These are phyloP conservation scores for Imbricaverruca yamaguchii DNA, from an alignment of 2,888 invertebrate species.

Conservation along the genomic window DNA sequence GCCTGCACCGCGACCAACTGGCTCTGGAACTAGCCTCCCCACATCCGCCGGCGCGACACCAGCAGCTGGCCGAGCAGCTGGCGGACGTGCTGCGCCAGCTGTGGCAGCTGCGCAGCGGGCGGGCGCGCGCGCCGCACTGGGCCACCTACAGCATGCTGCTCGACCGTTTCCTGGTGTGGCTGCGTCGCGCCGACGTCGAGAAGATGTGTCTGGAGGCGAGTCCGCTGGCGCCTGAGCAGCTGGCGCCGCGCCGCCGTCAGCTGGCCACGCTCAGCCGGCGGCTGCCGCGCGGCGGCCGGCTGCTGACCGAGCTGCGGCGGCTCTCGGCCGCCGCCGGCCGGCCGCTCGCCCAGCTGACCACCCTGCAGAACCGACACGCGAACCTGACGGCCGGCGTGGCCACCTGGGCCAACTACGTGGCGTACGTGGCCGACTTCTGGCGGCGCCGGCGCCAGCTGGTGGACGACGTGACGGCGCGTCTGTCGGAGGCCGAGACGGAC, in stretches of 20 bases:
- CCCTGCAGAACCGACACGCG: conserved; percentile 29
- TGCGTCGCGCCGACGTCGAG: not conserved
- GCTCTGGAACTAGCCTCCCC: conserved; percentile 97
- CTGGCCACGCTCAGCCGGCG: conserved; percentile 82
- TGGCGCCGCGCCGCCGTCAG: conserved; percentile 93
- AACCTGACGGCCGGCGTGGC: conserved; percentile 32
- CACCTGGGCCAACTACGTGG: conserved; percentile 45
- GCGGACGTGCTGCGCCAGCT: conserved; percentile 11
- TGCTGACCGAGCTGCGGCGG: not conserved
- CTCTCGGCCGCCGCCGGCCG: not conserved
- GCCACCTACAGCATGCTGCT: not conserved
- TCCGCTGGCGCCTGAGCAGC: conserved; percentile 51
- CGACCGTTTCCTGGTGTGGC: not conserved
- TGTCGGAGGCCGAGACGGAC: conserved; percentile 51
- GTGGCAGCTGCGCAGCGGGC: not conserved
- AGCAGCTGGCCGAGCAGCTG: not conserved
- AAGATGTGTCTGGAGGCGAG: not conserved
- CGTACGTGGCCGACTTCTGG: conserved; percentile 69
- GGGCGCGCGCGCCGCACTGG: not conserved
- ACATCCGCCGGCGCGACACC: conserved; percentile 82
- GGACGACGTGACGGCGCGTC: conserved; percentile 53
- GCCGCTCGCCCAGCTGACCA: conserved; percentile 27
- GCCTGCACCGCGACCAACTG: conserved; percentile 97
- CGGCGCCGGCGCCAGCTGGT: conserved; percentile 62
- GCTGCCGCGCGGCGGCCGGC: not conserved